Base-by-base conservation (phyloP, 2,797 vertebrate genomes). In the Cuculus canorus region DNA sequence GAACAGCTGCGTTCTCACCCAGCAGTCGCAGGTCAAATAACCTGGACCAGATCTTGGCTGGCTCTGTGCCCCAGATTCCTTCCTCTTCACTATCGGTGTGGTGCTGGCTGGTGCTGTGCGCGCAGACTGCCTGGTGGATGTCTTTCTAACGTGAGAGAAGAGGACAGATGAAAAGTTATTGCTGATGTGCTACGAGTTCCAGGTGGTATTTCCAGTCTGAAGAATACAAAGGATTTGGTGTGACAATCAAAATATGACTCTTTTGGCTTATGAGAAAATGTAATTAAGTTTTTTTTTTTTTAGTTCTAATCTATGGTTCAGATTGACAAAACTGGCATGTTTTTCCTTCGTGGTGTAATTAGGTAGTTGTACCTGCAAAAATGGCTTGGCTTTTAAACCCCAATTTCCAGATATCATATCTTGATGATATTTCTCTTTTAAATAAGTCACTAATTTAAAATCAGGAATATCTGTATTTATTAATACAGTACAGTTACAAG, bases 1-100 rank as follows among this genome's bases (percentile, higher is more conserved):
- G 39, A 83, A 65, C 80, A 91, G 92, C 80, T 88, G 84, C 56
- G 1, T 71, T 95, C 65, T 69, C 57, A 75, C 83, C 50, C 61
- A 83, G 73, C 82, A 85, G 48, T 48, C 45, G 50, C 72, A 68
- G 65, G 64, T 60, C 28, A 23, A 41, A 33, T 39, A 69, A 35
- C 45, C 22, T 41, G 84, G 63, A 59, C 4, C 84, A 89, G 39
- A 68, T 24, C 79, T 47, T 43, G 54, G 6, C 82, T 89, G 84
- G 68, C 56, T 52, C 23, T 45, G 80, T 2, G 18, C 47, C 70
- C 19, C 30, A 6, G 65, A 2, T 57, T 12, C 15, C 47, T 47
- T 39, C 39, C 28, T 30, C 7, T 63, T 60, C 14, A 2, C 0
- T 12, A 2, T 12, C n/a, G 24, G 17, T 11, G 0, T 15, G 66